phyloP scores from a whole-genome alignment of 2,888 invertebrate genomes.

The Automeris io region DNA sequence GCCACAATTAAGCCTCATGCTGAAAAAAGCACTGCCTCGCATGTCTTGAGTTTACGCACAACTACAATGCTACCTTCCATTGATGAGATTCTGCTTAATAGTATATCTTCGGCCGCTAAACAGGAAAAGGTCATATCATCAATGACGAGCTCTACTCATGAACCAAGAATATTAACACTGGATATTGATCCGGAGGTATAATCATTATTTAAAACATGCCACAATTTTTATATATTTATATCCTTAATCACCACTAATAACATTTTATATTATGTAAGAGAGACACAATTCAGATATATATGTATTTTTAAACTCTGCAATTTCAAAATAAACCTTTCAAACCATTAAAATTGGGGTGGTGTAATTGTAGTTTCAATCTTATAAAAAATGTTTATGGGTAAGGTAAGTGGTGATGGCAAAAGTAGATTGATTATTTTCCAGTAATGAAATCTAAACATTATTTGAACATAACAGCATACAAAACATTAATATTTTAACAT shows the following conservation, averaged over 20 bases:
- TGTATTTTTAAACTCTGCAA: constrained; percentile 15
- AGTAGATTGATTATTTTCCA: constrained; percentile 7
- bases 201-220: constrained; percentile 48
- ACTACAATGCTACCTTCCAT: constrained; percentile 77
- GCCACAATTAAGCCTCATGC: constrained; percentile 60
- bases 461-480: constrained; percentile 1
- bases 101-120: constrained; percentile 78
- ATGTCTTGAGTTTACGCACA: constrained; percentile 75
- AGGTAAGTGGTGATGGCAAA: constrained; percentile 58
- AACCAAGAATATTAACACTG: constrained; percentile 77
- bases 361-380: constrained; percentile 15
- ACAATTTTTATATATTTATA: constrained; percentile 27
- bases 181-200: constrained; percentile 80
- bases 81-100: constrained; percentile 79
- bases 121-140: constrained; percentile 75
- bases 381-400: constrained; percentile 13
- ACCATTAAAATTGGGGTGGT: constrained; percentile 20
- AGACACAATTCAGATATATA: constrained; percentile 13
- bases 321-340: constrained; percentile 9
- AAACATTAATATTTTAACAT: constrained; percentile 18
- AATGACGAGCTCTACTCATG: constrained; percentile 69
- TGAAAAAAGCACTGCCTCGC: constrained; percentile 75
- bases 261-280: constrained; percentile 13
- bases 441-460: constrained; percentile 2
- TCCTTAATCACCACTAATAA: constrained; percentile 15